A percentile compares a stretch with the other conserved stretches of the same genome.
Evolutionary conservation across 2,113 vertebrate genomes (phyloP).

Genomic region (Pandion haliaetus): DNA sequence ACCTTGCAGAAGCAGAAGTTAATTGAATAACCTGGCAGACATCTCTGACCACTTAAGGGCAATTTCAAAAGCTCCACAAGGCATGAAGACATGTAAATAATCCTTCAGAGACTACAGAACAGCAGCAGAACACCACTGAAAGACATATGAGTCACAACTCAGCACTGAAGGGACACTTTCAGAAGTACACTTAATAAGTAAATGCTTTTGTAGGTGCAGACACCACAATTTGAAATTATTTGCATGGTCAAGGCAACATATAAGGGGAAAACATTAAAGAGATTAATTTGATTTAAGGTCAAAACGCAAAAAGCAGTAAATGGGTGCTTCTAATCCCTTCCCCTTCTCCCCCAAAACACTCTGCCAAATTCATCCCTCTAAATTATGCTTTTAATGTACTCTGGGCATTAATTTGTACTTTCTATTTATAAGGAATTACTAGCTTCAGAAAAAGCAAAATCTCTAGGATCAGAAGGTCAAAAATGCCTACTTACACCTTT

Average conservation of each 20-base stretch:
- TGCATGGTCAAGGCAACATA: not conserved
- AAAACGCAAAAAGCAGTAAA: not conserved
- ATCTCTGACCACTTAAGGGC: not conserved
- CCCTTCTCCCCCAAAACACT: not conserved
- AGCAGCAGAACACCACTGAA: not conserved
- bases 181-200: not conserved
- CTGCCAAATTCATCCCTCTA: not conserved
- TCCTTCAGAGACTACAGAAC: not conserved
- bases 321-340: not conserved
- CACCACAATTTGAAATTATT: not conserved
- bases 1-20: not conserved
- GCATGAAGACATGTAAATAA: not conserved
- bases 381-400: not conserved
- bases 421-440: not conserved
- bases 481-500: not conserved
- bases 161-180: not conserved
- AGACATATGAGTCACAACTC: not conserved
- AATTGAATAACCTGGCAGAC: not conserved
- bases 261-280: not conserved
- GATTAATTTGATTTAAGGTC: not conserved
- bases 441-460: not conserved
- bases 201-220: not conserved
- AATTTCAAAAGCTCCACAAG: not conserved
- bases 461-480: not conserved
- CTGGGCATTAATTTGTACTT: not conserved